Evolutionary conservation across 1,140 invertebrate species (phyloP).

Genomic region (Habropoda laboriosa): DNA sequence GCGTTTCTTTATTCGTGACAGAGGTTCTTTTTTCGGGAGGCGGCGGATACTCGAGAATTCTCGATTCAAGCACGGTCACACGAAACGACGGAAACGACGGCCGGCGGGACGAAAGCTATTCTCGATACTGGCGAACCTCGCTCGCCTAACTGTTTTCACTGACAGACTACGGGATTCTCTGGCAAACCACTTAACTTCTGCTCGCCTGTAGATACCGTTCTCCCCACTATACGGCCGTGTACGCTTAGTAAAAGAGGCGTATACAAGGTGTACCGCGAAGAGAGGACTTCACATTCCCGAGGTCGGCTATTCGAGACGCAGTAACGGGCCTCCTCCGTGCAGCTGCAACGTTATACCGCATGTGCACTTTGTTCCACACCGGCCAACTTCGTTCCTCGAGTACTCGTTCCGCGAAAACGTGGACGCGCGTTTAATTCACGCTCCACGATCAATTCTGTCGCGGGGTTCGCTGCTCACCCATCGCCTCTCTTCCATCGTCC

Average conservation of each 20-base stretch:
- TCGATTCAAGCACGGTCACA: too few relatives aligned
- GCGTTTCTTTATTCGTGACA: too few relatives aligned
- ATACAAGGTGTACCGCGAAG: constrained; percentile 16
- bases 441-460: not conserved
- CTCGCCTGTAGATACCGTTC: constrained; percentile 4
- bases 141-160: constrained; percentile 41
- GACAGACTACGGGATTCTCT: constrained; percentile 35
- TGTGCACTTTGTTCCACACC: not conserved
- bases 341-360: not conserved
- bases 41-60: too few relatives aligned
- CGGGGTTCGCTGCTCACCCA: not conserved
- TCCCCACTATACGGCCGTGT: constrained; percentile 21
- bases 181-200: constrained; percentile 44
- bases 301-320: constrained; percentile 11
- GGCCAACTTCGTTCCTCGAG: not conserved
- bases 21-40: too few relatives aligned
- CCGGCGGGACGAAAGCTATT: not conserved
- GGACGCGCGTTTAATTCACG: not conserved
- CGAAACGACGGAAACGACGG: too few relatives aligned
- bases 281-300: constrained; percentile 22
- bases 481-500: too few relatives aligned
- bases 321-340: not conserved
- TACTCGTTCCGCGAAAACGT: not conserved
- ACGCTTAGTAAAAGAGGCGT: not conserved
- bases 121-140: not conserved